phyloP scores from a whole-genome alignment of 2,797 vertebrate genomes.

The Chloroceryle amazona region DNA sequence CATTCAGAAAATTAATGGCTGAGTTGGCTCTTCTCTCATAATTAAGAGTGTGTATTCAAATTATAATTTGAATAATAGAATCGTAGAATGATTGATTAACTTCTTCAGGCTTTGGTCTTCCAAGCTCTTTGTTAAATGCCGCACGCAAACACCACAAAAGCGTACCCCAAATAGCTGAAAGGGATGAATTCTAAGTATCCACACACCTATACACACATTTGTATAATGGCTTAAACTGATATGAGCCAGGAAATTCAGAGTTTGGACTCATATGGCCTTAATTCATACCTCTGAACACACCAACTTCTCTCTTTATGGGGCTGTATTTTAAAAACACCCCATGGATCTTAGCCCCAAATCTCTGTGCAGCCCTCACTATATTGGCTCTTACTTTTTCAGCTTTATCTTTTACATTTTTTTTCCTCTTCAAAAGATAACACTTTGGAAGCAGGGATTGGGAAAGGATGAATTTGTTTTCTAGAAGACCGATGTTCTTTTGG shows the following conservation, averaged over 20 bases:
- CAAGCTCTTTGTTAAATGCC: conserved; percentile 1
- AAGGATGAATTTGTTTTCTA: not conserved
- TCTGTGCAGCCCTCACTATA: not conserved
- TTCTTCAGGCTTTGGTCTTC: not conserved
- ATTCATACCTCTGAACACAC: conserved; percentile 35
- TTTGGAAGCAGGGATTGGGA: not conserved
- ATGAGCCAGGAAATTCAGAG: conserved; percentile 52
- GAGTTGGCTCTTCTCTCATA: conserved; percentile 15
- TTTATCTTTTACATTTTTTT: conserved; percentile 16
- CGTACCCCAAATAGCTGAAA: conserved; percentile 15
- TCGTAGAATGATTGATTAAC: not conserved
- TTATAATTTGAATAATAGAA: not conserved
- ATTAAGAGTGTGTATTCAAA: conserved; percentile 11
- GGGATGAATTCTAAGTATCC: conserved; percentile 31
- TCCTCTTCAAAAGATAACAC: not conserved
- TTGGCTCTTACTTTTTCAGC: not conserved
- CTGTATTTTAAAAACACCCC: conserved; percentile 5
- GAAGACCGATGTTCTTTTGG: not conserved
- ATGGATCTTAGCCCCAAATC: conserved; percentile 1
- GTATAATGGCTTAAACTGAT: conserved; percentile 35
- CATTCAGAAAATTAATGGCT: conserved; percentile 28
- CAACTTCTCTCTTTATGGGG: not conserved
- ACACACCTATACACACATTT: conserved; percentile 22
- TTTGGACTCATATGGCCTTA: conserved; percentile 33
- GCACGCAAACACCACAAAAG: not conserved